Percentiles rank a stretch among this genome's conserved stretches.
Conservation (phyloP, 2,113 vertebrate species). For the Murina feae region DNA sequence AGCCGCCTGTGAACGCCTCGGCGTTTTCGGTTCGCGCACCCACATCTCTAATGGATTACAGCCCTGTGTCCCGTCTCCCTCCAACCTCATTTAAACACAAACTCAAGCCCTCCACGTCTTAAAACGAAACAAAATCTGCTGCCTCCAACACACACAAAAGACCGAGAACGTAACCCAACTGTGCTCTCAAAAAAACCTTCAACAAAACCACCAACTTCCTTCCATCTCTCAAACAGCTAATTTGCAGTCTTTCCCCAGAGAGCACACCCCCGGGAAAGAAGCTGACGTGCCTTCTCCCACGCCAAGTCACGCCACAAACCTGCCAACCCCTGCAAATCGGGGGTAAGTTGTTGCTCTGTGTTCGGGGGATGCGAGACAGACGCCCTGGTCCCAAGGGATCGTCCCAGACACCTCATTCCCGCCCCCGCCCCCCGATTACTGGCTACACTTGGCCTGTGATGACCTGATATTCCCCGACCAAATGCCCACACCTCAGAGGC, state of each 20-base stretch:
- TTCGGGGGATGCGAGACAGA: neutral
- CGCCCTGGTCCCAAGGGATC: neutral
- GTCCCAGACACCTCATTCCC: neutral
- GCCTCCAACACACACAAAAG: constrained; percentile 37
- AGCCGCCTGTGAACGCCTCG: neutral
- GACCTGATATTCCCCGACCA: neutral
- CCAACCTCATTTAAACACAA: constrained; percentile 12
- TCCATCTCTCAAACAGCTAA: neutral
- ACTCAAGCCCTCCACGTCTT: neutral
- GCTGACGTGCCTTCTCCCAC: constrained; percentile 25
- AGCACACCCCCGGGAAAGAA: neutral
- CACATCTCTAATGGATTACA: neutral
- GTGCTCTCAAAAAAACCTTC: neutral
- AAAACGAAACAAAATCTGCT: neutral
- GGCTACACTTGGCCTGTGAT: neutral
- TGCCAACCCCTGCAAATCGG: neutral
- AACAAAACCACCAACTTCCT: neutral
- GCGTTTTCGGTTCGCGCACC: neutral
- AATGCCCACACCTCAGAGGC: neutral
- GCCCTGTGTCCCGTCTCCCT: neutral
- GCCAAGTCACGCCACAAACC: neutral
- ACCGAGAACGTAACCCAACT: neutral
- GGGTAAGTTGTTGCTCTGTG: neutral
- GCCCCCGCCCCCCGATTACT: rapidly evolving
- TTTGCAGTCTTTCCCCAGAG: constrained; percentile 36